Percentiles rank a stretch among this genome's conserved stretches.
Evolutionary conservation across 92 coral and sea anemone species (phyloP).

Genomic region (Umimayanthus chanpuru): DNA sequence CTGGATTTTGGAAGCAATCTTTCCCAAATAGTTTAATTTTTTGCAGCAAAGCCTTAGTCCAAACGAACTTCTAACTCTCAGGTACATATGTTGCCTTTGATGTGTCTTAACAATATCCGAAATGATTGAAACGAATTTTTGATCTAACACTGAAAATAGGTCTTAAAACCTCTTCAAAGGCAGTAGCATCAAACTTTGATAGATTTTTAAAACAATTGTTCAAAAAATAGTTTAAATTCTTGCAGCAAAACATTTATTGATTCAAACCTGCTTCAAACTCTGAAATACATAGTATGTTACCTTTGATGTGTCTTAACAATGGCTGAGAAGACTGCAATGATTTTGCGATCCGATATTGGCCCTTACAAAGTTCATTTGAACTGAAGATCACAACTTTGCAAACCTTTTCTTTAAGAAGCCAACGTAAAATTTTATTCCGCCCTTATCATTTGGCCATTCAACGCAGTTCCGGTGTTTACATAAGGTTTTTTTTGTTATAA

Average conservation of each 20-base stretch:
- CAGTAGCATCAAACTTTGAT: neutral
- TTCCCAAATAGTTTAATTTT: too few species aligned
- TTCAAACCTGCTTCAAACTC: neutral
- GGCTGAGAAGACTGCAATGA: neutral
- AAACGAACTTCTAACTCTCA: neutral
- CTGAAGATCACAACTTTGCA: neutral
- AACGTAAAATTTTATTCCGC: neutral
- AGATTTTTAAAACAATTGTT: too few species aligned
- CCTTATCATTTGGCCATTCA: neutral
- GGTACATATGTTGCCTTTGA: neutral
- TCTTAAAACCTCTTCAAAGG: neutral
- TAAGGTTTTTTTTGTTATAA: neutral
- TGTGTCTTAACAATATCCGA: neutral
- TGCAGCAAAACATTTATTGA: neutral
- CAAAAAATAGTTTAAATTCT: too few species aligned
- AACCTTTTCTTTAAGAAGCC: neutral
- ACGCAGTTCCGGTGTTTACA: constrained; percentile 6
- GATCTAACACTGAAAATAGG: neutral
- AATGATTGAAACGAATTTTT: too few species aligned
- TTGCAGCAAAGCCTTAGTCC: neutral
- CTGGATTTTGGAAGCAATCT: too few species aligned
- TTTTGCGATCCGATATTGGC: neutral
- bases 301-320: neutral
- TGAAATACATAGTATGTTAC: neutral
- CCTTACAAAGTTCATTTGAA: neutral